These are phyloP conservation scores for Hiodon alosoides DNA, from an alignment of 2,113 vertebrate species.

Conservation along the genomic window DNA sequence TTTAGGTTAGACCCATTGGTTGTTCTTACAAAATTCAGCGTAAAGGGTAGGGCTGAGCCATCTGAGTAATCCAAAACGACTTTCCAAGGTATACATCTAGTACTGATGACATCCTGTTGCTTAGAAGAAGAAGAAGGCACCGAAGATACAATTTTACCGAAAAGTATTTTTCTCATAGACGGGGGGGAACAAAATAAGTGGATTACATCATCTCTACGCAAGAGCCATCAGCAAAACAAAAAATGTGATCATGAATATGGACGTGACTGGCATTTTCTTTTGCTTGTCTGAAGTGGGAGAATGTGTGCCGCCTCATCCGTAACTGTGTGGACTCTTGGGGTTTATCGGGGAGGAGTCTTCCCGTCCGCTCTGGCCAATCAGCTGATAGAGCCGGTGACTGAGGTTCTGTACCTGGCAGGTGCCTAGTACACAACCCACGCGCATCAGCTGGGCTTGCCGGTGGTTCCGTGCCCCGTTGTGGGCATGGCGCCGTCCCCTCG, in stretches of 20 bases:
- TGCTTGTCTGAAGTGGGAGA: slow-evolving; percentile 34
- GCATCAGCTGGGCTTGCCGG: slow-evolving; percentile 59
- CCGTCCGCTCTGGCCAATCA: slow-evolving; percentile 62
- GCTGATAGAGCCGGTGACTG: slow-evolving; percentile 80
- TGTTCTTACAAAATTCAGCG: not conserved
- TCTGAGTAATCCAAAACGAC: not conserved
- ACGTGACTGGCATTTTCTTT: slow-evolving; percentile 15
- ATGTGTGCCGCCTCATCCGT: slow-evolving; percentile 61
- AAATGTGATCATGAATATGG: slow-evolving; percentile 44
- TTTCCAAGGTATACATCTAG: not conserved
- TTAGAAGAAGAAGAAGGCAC: slow-evolving; percentile 24
- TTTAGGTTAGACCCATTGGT: not conserved
- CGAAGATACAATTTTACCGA: slow-evolving; percentile 19
- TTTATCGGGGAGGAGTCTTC: slow-evolving; percentile 71
- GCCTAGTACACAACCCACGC: slow-evolving; percentile 75
- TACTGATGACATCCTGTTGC: not conserved
- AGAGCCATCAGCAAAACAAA: slow-evolving; percentile 40
- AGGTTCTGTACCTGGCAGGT: slow-evolving; percentile 89
- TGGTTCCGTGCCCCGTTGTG: slow-evolving; percentile 18
- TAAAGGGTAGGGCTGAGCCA: not conserved
- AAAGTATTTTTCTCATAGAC: slow-evolving; percentile 23
- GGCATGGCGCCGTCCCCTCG: slow-evolving; percentile 50
- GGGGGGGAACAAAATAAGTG: not conserved
- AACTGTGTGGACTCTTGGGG: slow-evolving; percentile 81
- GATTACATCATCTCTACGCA: slow-evolving; percentile 33